Percentiles rank a stretch among this genome's conserved stretches.
These are phyloP conservation scores for Steinernema scapterisci DNA, from an alignment of 2,888 invertebrate genomes.

Conservation along the genomic window DNA sequence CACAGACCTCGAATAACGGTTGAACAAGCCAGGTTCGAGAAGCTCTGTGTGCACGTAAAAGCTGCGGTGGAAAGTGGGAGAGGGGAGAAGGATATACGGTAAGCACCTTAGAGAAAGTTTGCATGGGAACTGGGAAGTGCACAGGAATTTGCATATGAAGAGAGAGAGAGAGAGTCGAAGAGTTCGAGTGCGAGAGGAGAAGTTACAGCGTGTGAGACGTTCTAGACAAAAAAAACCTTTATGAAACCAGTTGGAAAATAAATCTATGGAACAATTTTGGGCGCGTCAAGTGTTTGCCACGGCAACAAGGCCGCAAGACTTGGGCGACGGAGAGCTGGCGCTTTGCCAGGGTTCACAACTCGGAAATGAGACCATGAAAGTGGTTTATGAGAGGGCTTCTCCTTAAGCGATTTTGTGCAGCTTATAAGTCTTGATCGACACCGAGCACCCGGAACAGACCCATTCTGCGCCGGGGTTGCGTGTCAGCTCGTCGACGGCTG, in stretches of 20 bases:
- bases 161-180: not conserved
- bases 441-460: constrained; percentile 2
- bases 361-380: constrained; percentile 29
- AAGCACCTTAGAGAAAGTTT: constrained; percentile 1
- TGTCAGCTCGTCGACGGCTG: constrained; percentile 13
- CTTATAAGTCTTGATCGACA: constrained; percentile 21
- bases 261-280: not conserved
- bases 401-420: not conserved
- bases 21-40: no score
- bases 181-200: not conserved
- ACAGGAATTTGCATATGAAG: not conserved
- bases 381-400: not conserved
- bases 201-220: not conserved
- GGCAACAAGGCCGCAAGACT: not conserved
- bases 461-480: constrained; percentile 26
- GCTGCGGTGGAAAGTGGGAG: not conserved
- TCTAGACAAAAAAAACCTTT: not conserved
- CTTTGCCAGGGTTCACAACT: constrained; percentile 23
- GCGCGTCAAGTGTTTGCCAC: not conserved
- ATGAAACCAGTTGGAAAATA: not conserved
- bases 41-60: not conserved
- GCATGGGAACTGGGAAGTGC: constrained; percentile 6
- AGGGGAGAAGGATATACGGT: not conserved
- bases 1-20: not conserved
- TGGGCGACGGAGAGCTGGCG: not conserved